Conservation (phyloP, 2,888 invertebrate genomes). For the Coelinius sp. region DNA sequence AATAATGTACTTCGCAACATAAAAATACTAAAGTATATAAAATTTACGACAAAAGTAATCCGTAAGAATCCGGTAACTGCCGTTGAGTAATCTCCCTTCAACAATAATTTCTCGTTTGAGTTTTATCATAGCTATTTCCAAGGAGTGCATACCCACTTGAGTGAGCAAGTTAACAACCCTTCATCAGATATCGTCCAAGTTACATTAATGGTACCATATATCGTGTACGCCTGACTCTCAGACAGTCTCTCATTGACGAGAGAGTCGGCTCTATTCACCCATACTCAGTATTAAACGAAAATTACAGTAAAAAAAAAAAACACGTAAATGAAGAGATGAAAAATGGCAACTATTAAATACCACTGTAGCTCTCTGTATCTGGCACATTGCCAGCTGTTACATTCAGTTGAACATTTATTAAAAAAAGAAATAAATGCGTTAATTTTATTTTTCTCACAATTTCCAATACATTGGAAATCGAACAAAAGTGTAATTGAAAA, state of each 20-base stretch:
- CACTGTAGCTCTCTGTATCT: not conserved
- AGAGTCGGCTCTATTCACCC: not conserved
- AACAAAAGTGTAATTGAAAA: not conserved
- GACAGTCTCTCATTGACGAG: constrained; percentile 40
- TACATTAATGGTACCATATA: constrained; percentile 39
- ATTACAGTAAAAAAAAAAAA: not conserved
- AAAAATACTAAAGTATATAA: not conserved
- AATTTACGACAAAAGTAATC: not conserved
- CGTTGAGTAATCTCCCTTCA: constrained; percentile 17
- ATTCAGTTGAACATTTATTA: constrained; percentile 14
- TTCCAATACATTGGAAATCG: not conserved
- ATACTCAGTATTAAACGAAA: not conserved
- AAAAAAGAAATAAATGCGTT: not conserved
- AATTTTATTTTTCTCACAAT: not conserved
- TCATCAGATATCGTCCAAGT: constrained; percentile 43
- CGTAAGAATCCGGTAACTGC: constrained; percentile 4
- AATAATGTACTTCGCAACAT: not conserved
- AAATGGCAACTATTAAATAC: constrained; percentile 20
- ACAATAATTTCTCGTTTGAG: constrained; percentile 22
- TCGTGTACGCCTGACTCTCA: constrained; percentile 11
- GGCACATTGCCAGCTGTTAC: constrained; percentile 14
- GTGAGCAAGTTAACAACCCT: constrained; percentile 32
- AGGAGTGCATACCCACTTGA: constrained; percentile 1
- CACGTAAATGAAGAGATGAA: not conserved
- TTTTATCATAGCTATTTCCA: constrained; percentile 14